Conservation (phyloP, 2,888 invertebrate species). For the Anoncus sp. region DNA sequence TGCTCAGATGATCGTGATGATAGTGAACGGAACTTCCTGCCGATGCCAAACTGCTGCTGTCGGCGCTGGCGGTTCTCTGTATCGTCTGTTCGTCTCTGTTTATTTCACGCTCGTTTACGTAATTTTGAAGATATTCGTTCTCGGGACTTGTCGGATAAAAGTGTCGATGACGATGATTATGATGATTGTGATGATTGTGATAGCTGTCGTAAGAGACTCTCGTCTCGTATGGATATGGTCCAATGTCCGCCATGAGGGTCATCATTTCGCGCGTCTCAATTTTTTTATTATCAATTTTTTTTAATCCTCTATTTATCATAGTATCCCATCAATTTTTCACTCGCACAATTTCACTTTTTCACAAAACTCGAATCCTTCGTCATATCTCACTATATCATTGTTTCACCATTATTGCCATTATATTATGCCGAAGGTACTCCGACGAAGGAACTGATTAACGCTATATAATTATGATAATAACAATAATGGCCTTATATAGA, state of each 20-base stretch:
- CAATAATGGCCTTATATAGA: neutral
- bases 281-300: neutral
- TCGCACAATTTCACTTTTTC: neutral
- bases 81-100: slow-evolving; percentile 71
- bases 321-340: neutral
- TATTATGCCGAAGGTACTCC: neutral
- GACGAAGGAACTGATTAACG: too few relatives aligned
- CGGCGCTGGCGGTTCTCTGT: slow-evolving; percentile 74
- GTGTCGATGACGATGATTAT: slow-evolving; percentile 66
- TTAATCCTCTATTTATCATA: neutral
- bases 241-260: slow-evolving; percentile 81
- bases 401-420: neutral
- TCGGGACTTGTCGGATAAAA: slow-evolving; percentile 69
- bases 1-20: slow-evolving; percentile 72
- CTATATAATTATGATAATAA: neutral
- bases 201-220: slow-evolving; percentile 78
- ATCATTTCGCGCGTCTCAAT: slow-evolving; percentile 77
- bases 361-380: neutral
- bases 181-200: slow-evolving; percentile 68
- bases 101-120: slow-evolving; percentile 64
- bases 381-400: neutral
- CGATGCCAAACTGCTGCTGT: slow-evolving; percentile 73
- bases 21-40: slow-evolving; percentile 71
- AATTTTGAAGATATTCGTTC: slow-evolving; percentile 71
- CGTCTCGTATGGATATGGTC: slow-evolving; percentile 79